A percentile compares a stretch with the other conserved stretches of the same genome.
These are phyloP conservation scores for Lacerta bilineata DNA, from an alignment of 2,797 vertebrate species.

Conservation along the genomic window DNA sequence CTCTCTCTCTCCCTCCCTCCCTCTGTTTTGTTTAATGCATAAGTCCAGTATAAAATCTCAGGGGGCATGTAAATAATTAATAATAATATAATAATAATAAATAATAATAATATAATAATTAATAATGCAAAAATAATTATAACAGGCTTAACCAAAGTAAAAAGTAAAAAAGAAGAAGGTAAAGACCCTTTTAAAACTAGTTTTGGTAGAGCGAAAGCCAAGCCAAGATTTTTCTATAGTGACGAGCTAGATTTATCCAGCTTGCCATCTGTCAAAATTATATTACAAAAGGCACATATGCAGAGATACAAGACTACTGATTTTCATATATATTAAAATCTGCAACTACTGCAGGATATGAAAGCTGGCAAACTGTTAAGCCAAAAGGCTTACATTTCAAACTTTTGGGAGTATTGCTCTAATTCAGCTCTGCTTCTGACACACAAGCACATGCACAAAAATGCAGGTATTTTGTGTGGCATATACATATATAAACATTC, in stretches of 20 bases:
- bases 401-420: slow-evolving; percentile 78
- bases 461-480: neutral
- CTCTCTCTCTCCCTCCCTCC: neutral
- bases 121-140: slow-evolving; percentile 52
- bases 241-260: slow-evolving; percentile 82
- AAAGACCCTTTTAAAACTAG: slow-evolving; percentile 82
- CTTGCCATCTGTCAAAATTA: slow-evolving; percentile 88
- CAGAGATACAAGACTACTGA: slow-evolving; percentile 91
- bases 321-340: slow-evolving; percentile 99
- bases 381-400: slow-evolving; percentile 84
- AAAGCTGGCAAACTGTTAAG: slow-evolving; percentile 84
- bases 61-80: too few relatives aligned
- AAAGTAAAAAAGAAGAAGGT: slow-evolving; percentile 68
- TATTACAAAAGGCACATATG: slow-evolving; percentile 89
- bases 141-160: slow-evolving; percentile 75
- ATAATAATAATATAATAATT: slow-evolving; percentile 55
- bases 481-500: slow-evolving; percentile 26
- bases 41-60: slow-evolving; percentile 69
- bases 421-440: slow-evolving; percentile 76
- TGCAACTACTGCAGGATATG: slow-evolving; percentile 88
- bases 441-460: neutral
- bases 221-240: slow-evolving; percentile 81
- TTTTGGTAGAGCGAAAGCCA: slow-evolving; percentile 80
- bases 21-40: slow-evolving; percentile 40
- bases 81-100: slow-evolving; percentile 61